These are phyloP conservation scores for Ennomos quercinarius DNA, from an alignment of 2,888 invertebrate genomes.

Conservation along the genomic window DNA sequence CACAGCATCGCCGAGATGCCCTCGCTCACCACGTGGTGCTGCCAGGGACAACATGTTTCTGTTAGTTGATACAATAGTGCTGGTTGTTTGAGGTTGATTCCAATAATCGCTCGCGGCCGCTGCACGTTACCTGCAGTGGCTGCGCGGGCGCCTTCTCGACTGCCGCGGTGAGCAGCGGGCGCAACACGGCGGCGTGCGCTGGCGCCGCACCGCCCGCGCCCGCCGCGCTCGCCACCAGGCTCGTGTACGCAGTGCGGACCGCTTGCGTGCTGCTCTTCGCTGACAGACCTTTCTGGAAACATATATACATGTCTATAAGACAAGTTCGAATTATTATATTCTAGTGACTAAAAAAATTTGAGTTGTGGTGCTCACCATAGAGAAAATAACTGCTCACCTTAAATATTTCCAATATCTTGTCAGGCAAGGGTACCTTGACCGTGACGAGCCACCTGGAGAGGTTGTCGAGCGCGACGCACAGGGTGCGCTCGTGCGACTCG, in stretches of 20 bases:
- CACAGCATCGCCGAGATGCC: slow-evolving; percentile 70
- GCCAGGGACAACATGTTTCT: slow-evolving; percentile 11
- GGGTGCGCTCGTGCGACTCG: slow-evolving; percentile 97
- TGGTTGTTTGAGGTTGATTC: too few relatives aligned
- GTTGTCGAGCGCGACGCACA: slow-evolving; percentile 92
- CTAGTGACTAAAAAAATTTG: too few relatives aligned
- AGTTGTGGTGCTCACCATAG: too few relatives aligned
- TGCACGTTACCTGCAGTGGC: slow-evolving; percentile 85
- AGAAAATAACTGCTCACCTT: slow-evolving; percentile 42
- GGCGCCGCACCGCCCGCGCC: slow-evolving; percentile 80
- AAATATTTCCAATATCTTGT: slow-evolving; percentile 49
- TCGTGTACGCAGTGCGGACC: slow-evolving; percentile 92
- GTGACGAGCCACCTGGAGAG: slow-evolving; percentile 91
- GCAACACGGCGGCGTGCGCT: slow-evolving; percentile 74
- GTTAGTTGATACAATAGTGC: neutral
- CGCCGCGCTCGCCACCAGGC: slow-evolving; percentile 89
- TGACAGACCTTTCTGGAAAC: slow-evolving; percentile 87
- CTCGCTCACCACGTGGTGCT: slow-evolving; percentile 71
- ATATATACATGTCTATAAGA: too few relatives aligned
- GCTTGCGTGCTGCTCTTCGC: slow-evolving; percentile 91
- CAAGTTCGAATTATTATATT: too few relatives aligned
- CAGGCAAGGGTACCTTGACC: slow-evolving; percentile 49
- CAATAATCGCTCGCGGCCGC: neutral
- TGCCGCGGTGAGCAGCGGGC: slow-evolving; percentile 88
- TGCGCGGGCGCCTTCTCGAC: slow-evolving; percentile 92